phyloP scores from a whole-genome alignment of 92 coral and sea anemone species.

The Umimayanthus chanpuru region DNA sequence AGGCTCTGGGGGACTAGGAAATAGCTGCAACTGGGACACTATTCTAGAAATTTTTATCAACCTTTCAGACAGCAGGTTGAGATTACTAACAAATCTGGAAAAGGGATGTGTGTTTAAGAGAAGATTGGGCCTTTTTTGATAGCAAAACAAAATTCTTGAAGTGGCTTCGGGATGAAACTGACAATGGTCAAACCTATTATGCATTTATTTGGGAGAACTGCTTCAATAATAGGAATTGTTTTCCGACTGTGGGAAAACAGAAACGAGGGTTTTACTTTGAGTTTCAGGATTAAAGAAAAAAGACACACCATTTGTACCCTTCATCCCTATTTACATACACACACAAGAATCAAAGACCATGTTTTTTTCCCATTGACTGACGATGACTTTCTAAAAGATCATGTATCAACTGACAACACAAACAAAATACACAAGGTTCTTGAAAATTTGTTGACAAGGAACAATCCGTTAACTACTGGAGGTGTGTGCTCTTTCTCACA shows the following conservation, averaged over 20 bases:
- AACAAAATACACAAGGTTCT: conserved; percentile 7
- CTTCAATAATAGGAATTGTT: conserved; percentile 35
- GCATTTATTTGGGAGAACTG: conserved; percentile 50
- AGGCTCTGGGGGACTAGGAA: conserved; percentile 41
- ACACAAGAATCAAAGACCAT: not conserved
- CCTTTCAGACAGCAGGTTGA: too few relatives aligned
- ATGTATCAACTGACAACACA: conserved; percentile 27
- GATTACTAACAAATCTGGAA: too few relatives aligned
- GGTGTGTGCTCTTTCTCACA: conserved; percentile 36
- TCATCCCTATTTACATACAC: not conserved
- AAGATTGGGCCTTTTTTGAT: conserved; percentile 36
- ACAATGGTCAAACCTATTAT: conserved; percentile 50
- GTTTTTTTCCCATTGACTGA: conserved; percentile 41
- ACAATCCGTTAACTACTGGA: conserved; percentile 16
- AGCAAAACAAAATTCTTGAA: conserved; percentile 58
- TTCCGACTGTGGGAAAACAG: conserved; percentile 1
- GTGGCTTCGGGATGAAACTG: conserved; percentile 59
- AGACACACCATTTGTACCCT: conserved; percentile 8
- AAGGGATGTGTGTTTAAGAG: conserved; percentile 44
- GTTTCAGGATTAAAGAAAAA: conserved; percentile 17
- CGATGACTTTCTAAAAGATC: conserved; percentile 28
- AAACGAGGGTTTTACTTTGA: not conserved
- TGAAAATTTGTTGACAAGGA: conserved; percentile 37
- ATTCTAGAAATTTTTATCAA: conserved; percentile 58
- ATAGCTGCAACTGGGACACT: conserved; percentile 66